These are phyloP conservation scores for Chelidonichthys spinosus DNA, from an alignment of 2,797 vertebrate species.

Conservation along the genomic window DNA sequence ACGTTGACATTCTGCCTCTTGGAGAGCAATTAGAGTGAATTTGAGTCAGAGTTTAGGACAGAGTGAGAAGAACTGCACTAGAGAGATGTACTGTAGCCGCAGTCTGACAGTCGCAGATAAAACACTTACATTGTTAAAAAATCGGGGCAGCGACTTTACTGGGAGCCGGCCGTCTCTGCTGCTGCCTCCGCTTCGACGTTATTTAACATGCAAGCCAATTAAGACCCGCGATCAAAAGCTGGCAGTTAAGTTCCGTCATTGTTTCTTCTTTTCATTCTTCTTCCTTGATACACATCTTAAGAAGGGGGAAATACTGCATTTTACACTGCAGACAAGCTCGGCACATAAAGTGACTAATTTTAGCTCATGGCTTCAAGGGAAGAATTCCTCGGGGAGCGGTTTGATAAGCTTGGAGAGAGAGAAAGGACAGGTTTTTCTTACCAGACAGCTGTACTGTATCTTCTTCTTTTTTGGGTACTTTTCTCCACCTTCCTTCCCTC, in stretches of 20 bases:
- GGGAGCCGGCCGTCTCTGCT: slow-evolving; percentile 32
- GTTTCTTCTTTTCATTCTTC: slow-evolving; percentile 12
- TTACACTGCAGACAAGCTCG: slow-evolving; percentile 20
- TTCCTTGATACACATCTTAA: slow-evolving; percentile 29
- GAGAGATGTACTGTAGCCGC: slow-evolving; percentile 46
- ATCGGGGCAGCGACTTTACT: slow-evolving; percentile 44
- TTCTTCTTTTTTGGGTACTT: slow-evolving; percentile 37
- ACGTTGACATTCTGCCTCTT: slow-evolving; percentile 42
- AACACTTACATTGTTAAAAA: slow-evolving; percentile 51
- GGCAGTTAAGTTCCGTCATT: slow-evolving; percentile 12
- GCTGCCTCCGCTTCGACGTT: slow-evolving; percentile 38
- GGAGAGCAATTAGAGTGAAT: slow-evolving; percentile 58
- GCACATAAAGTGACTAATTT: slow-evolving; percentile 57
- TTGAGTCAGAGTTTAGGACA: slow-evolving; percentile 26
- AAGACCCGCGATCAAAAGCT: slow-evolving; percentile 25
- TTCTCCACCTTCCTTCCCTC: slow-evolving; percentile 38
- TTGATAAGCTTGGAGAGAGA: slow-evolving; percentile 54
- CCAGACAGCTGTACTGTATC: slow-evolving; percentile 54
- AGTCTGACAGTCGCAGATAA: slow-evolving; percentile 67
- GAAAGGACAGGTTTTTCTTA: slow-evolving; percentile 46
- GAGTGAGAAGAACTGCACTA: slow-evolving; percentile 29
- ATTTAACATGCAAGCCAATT: slow-evolving; percentile 55
- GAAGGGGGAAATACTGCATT: slow-evolving; percentile 16
- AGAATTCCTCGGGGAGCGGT: slow-evolving; percentile 55
- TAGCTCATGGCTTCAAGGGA: slow-evolving; percentile 60